Percentiles rank a stretch among this genome's conserved stretches.
Conservation (phyloP, 2,113 vertebrate species). For the Myxocyprinus asiaticus region DNA sequence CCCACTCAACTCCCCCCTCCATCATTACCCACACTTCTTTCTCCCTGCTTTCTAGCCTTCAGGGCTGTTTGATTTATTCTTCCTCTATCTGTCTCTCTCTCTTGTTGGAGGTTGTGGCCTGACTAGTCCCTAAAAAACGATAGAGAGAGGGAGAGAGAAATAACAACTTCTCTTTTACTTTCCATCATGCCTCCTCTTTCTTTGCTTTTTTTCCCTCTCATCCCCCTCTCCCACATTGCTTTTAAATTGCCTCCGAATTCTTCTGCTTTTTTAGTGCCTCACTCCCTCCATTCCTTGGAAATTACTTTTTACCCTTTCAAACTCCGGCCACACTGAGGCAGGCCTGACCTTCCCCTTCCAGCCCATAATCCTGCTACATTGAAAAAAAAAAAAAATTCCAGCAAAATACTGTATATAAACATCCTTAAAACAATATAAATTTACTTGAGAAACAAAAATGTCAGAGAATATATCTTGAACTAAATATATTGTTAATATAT, state of each 20-base stretch:
- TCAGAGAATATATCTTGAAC: too few species aligned
- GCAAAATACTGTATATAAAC: too few species aligned
- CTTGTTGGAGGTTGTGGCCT: conserved; percentile 75
- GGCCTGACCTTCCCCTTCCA: conserved; percentile 65
- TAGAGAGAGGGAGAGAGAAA: conserved; percentile 61
- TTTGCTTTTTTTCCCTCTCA: conserved; percentile 76
- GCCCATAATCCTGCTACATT: background rate
- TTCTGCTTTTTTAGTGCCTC: conserved; percentile 80
- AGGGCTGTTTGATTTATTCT: conserved; percentile 62
- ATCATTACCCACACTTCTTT: conserved; percentile 64
- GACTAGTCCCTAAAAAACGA: conserved; percentile 80
- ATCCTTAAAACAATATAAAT: too few species aligned
- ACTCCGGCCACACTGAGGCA: conserved; percentile 74
- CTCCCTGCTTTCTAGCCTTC: conserved; percentile 61
- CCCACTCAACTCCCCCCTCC: conserved; percentile 62
- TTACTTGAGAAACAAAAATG: too few species aligned
- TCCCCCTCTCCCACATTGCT: conserved; percentile 82
- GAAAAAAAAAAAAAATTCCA: too few species aligned
- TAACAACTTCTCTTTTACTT: conserved; percentile 78
- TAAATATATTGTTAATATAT: too few species aligned
- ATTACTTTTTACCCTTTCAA: conserved; percentile 80
- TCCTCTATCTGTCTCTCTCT: conserved; percentile 50
- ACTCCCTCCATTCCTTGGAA: conserved; percentile 77
- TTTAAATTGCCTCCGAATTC: conserved; percentile 85
- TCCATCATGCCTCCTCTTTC: conserved; percentile 75